phyloP scores from a whole-genome alignment of 2,888 invertebrate genomes.

The Dicranocentrus wangi region DNA sequence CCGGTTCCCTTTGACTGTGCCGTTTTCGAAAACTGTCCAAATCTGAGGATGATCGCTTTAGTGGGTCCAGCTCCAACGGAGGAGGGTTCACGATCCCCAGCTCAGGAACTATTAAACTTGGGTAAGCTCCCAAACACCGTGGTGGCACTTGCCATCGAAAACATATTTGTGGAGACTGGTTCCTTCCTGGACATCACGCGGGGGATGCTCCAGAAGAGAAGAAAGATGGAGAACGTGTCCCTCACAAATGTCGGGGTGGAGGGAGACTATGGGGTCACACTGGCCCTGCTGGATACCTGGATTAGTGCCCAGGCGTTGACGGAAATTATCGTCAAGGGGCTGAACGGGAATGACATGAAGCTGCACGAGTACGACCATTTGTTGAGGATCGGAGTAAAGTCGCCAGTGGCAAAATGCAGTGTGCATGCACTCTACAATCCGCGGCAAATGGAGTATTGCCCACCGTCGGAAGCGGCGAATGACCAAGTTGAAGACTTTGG shows the following conservation, averaged over 20 bases:
- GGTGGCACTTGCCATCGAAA: conserved; percentile 15
- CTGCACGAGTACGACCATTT: conserved; percentile 30
- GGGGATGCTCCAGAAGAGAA: not conserved
- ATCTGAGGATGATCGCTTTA: conserved; percentile 38
- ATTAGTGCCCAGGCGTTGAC: not conserved
- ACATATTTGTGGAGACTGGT: conserved; percentile 30
- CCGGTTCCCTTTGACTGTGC: not conserved
- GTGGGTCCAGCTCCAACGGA: conserved; percentile 5
- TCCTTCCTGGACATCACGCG: not conserved
- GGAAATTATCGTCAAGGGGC: conserved; percentile 30
- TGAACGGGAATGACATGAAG: conserved; percentile 3
- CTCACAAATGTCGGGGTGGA: conserved; percentile 25
- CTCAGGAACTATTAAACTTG: conserved; percentile 23
- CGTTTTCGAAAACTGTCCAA: conserved; percentile 26
- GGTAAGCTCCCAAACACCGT: conserved; percentile 22
- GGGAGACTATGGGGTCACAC: conserved; percentile 15
- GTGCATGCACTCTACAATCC: conserved; percentile 25
- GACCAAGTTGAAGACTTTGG: no score
- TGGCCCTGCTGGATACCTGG: conserved; percentile 28
- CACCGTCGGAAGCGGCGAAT: conserved; percentile 12
- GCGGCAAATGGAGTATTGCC: conserved; percentile 26
- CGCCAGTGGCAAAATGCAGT: conserved; percentile 15
- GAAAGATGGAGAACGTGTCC: not conserved
- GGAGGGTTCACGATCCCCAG: not conserved
- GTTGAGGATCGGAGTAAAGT: conserved; percentile 7